These are phyloP conservation scores for Arctia plantaginis DNA, from an alignment of 2,888 invertebrate genomes.

Conservation along the genomic window DNA sequence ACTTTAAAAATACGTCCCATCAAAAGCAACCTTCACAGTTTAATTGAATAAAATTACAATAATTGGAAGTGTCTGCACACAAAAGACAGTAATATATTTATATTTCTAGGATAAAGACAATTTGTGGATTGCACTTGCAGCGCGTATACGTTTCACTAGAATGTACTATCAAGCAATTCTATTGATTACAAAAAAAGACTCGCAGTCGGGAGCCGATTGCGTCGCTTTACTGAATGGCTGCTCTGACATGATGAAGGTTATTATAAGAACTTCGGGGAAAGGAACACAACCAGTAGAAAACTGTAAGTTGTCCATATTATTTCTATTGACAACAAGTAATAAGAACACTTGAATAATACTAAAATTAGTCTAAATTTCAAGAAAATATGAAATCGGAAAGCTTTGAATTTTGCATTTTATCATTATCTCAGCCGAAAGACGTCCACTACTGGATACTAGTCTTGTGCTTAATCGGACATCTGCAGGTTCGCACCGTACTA, in stretches of 20 bases:
- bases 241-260: slow-evolving; percentile 92
- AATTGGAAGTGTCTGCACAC: neutral
- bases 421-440: too few relatives aligned
- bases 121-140: slow-evolving; percentile 89
- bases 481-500: too few relatives aligned
- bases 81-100: neutral
- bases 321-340: neutral
- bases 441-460: too few relatives aligned
- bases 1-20: too few relatives aligned
- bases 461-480: too few relatives aligned
- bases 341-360: neutral
- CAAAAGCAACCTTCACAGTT: too few relatives aligned
- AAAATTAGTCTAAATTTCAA: neutral
- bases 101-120: slow-evolving; percentile 70
- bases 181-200: slow-evolving; percentile 89
- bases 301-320: slow-evolving; percentile 74
- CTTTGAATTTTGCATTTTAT: too few relatives aligned
- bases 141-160: slow-evolving; percentile 94
- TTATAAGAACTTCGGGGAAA: slow-evolving; percentile 91
- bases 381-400: neutral
- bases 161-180: slow-evolving; percentile 94
- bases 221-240: slow-evolving; percentile 93
- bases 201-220: slow-evolving; percentile 90
- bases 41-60: neutral
- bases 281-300: slow-evolving; percentile 89